A percentile compares a stretch with the other conserved stretches of the same genome.
Conservation (phyloP, 2,113 vertebrate genomes). For the Parus major region DNA sequence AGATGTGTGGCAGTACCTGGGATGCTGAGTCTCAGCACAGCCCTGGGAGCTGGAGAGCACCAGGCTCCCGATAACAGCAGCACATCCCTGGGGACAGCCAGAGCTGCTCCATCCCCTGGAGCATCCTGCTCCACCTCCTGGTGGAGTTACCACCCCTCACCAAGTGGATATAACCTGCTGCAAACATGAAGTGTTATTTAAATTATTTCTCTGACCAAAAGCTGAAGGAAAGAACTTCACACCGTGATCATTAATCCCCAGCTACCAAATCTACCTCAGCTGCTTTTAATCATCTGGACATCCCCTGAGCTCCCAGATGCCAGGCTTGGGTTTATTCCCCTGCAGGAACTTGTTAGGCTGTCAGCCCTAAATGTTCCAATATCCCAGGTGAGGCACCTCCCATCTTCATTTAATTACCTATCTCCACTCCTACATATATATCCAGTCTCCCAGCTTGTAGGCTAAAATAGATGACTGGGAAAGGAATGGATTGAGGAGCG, state of each 20-base stretch:
- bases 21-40: background rate
- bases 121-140: background rate
- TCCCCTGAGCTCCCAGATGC: conserved; percentile 20
- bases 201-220: background rate
- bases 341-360: conserved; percentile 47
- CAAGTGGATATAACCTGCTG: fast-evolving
- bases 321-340: background rate
- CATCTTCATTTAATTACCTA: conserved; percentile 5
- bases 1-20: background rate
- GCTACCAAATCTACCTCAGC: conserved; percentile 12
- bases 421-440: background rate
- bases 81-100: fast-evolving
- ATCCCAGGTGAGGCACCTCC: conserved; percentile 23
- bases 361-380: background rate
- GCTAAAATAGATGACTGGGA: background rate
- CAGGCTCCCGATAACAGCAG: background rate
- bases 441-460: background rate
- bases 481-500: background rate
- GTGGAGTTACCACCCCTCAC: background rate
- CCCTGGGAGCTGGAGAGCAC: fast-evolving
- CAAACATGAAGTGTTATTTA: fast-evolving
- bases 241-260: background rate
- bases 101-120: too few species aligned
- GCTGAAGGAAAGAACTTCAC: background rate
- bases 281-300: background rate